Evolutionary conservation across 1,140 invertebrate species (phyloP).

Genomic region (Homarus americanus): DNA sequence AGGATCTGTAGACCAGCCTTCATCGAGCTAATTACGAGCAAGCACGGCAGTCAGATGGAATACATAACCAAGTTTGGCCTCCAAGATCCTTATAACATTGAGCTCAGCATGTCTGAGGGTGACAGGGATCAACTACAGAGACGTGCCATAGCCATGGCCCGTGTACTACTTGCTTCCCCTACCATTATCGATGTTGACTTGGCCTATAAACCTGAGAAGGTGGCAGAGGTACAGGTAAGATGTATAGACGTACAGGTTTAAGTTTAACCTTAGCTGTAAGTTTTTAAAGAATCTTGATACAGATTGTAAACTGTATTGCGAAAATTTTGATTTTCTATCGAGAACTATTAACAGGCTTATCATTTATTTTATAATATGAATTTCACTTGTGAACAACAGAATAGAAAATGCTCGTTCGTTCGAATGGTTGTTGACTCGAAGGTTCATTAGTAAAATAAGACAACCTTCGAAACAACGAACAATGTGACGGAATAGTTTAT

Average conservation of each 20-base stretch:
- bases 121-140: background rate
- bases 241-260: background rate
- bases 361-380: no score
- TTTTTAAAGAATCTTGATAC: no score
- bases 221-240: conserved; percentile 6
- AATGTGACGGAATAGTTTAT: no score
- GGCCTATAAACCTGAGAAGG: background rate
- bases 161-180: conserved; percentile 11
- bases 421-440: no score
- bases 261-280: no score
- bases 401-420: no score
- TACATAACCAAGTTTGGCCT: conserved; percentile 39
- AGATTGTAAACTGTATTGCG: no score
- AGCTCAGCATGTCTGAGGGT: conserved; percentile 12
- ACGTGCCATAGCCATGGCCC: background rate
- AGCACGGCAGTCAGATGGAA: background rate
- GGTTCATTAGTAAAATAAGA: no score
- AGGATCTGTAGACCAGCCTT: conserved; percentile 25
- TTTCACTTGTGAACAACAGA: no score
- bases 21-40: conserved; percentile 17
- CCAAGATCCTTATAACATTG: background rate
- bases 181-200: conserved; percentile 1
- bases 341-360: no score
- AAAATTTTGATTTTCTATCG: no score
- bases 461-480: no score